Percentiles rank a stretch among this genome's conserved stretches.
phyloP scores from a whole-genome alignment of 2,797 vertebrate genomes.

The Vespertilio murinus region DNA sequence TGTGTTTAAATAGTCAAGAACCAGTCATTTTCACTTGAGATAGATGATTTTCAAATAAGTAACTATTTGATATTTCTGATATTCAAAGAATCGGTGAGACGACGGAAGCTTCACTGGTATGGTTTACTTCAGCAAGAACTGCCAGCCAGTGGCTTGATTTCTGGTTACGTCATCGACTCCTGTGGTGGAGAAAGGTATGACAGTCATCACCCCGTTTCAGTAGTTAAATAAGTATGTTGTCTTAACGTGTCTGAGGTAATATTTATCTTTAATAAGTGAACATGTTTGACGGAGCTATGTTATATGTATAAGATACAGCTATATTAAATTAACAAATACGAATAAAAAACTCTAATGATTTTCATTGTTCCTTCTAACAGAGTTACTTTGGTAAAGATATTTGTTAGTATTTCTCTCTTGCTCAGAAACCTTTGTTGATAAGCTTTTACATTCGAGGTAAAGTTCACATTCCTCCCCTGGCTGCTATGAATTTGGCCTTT shows the following conservation, averaged over 20 bases:
- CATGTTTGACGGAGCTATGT: background rate
- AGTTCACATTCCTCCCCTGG: background rate
- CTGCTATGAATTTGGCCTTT: background rate
- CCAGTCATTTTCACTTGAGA: constrained; percentile 23
- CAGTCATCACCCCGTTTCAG: background rate
- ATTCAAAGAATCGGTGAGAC: constrained; percentile 89
- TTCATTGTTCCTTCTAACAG: background rate
- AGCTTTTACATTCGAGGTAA: background rate
- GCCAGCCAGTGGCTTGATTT: constrained; percentile 95
- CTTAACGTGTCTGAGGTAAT: background rate
- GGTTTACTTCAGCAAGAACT: constrained; percentile 94
- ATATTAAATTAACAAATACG: background rate
- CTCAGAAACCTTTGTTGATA: background rate
- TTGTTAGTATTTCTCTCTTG: background rate
- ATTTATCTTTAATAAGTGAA: background rate
- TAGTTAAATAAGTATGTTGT: background rate
- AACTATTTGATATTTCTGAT: constrained; percentile 80
- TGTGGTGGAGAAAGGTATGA: constrained; percentile 97
- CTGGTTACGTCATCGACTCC: constrained; percentile 93
- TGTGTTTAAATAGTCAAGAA: constrained; percentile 3
- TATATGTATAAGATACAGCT: background rate
- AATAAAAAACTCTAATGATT: background rate
- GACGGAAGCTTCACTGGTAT: constrained; percentile 91
- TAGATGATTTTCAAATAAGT: constrained; percentile 75
- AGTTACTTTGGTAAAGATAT: background rate